A percentile compares a stretch with the other conserved stretches of the same genome.
Conservation (phyloP, 2,888 invertebrate species). For the Phanerotoma sp. region DNA sequence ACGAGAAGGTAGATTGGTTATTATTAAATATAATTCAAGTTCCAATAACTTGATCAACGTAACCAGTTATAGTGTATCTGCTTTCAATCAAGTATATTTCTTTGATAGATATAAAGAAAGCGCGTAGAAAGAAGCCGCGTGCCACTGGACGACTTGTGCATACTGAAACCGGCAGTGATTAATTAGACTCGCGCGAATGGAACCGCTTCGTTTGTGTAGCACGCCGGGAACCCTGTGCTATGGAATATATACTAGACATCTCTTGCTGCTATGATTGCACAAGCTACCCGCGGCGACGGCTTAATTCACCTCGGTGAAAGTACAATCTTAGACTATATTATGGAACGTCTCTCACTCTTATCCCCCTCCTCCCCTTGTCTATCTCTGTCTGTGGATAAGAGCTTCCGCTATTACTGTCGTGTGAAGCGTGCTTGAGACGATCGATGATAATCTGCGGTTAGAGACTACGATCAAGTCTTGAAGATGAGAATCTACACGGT, state of each 20-base stretch:
- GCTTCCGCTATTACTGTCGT: constrained; percentile 26
- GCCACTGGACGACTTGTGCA: constrained; percentile 32
- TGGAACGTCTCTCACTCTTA: background rate
- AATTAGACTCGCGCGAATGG: constrained; percentile 39
- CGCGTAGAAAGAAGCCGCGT: constrained; percentile 29
- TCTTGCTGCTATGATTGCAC: constrained; percentile 26
- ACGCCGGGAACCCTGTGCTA: constrained; percentile 4
- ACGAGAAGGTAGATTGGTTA: too few relatives aligned
- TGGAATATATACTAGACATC: background rate
- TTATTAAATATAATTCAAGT: too few relatives aligned
- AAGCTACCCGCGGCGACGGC: constrained; percentile 29
- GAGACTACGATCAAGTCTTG: background rate
- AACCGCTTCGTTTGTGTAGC: constrained; percentile 30
- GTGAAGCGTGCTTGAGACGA: constrained; percentile 20
- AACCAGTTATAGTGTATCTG: too few relatives aligned
- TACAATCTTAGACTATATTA: constrained; percentile 12
- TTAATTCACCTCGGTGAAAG: constrained; percentile 35
- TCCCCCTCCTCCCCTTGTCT: background rate
- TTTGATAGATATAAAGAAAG: background rate
- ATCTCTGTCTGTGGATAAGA: background rate
- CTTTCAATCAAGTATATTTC: background rate
- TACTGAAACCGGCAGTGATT: constrained; percentile 33
- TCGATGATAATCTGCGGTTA: constrained; percentile 18
- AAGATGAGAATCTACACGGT: constrained; percentile 8
- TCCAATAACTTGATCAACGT: too few relatives aligned